Evolutionary conservation across 2,113 vertebrate species (phyloP).

Genomic region (Lophochroa leadbeateri): DNA sequence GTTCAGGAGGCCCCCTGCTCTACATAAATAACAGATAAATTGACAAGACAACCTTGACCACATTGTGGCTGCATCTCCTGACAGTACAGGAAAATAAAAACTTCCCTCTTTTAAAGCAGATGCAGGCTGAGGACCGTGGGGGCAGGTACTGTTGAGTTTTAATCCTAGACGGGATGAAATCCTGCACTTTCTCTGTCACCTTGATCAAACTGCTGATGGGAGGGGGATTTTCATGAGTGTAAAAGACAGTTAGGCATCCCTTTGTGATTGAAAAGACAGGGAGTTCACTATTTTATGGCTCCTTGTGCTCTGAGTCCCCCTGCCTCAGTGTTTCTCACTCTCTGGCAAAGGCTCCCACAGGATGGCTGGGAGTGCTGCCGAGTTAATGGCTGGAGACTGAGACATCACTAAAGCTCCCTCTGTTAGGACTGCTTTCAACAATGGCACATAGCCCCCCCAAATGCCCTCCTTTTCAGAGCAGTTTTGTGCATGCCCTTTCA

Average conservation of each 20-base stretch:
- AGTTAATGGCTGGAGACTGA: background rate
- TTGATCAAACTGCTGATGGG: slow-evolving; percentile 39
- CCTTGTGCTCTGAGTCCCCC: background rate
- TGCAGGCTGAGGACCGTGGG: background rate
- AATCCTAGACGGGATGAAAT: slow-evolving; percentile 8
- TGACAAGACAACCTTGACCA: slow-evolving; percentile 39
- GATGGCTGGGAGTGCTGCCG: fast-evolving
- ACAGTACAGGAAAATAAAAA: background rate
- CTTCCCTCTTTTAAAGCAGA: background rate
- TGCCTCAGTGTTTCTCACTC: background rate
- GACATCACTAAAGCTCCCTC: fast-evolving
- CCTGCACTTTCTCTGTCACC: background rate
- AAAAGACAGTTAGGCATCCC: background rate
- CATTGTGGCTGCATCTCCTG: background rate
- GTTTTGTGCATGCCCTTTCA: fast-evolving
- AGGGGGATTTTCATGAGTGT: background rate
- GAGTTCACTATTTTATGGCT: background rate
- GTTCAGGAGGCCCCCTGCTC: background rate
- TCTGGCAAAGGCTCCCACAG: background rate
- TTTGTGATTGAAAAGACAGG: background rate
- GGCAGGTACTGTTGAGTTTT: background rate
- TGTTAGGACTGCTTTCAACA: background rate
- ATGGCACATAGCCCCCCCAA: fast-evolving
- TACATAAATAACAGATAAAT: slow-evolving; percentile 48
- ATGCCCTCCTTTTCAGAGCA: background rate